Conservation (phyloP, 1,140 invertebrate genomes). For the Drosophila ogumai region DNA sequence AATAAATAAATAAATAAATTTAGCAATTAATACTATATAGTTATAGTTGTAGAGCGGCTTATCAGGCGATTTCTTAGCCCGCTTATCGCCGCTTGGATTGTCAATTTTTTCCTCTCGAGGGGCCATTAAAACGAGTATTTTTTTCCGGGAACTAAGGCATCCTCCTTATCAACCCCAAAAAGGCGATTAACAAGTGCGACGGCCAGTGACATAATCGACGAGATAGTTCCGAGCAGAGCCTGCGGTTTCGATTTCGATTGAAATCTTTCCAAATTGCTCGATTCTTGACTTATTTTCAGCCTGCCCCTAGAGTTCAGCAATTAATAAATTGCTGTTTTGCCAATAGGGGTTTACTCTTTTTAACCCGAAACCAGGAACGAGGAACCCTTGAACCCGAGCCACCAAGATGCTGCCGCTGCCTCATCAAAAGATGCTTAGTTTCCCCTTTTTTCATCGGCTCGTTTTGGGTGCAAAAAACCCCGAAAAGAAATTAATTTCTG, state of each 20-base stretch:
- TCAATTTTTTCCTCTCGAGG: conserved; percentile 23
- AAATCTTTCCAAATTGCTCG: conserved; percentile 35
- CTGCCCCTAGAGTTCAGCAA: conserved; percentile 30
- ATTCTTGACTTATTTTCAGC: conserved; percentile 51
- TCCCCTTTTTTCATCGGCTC: conserved; percentile 9
- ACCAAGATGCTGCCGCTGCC: conserved; percentile 25
- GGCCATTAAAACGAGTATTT: conserved; percentile 45
- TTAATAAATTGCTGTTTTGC: conserved; percentile 76
- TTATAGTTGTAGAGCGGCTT: conserved; percentile 27
- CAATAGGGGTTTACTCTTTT: conserved; percentile 57
- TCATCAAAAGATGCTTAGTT: conserved; percentile 57
- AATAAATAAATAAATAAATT: neutral
- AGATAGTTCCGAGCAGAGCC: conserved; percentile 46
- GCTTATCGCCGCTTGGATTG: conserved; percentile 41
- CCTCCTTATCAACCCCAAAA: conserved; percentile 25
- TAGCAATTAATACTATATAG: neutral
- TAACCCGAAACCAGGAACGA: conserved; percentile 25
- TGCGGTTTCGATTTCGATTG: conserved; percentile 21
- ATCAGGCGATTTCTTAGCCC: conserved; percentile 38
- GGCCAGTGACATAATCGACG: conserved; percentile 53
- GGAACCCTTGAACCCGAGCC: conserved; percentile 38
- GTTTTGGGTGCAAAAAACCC: conserved; percentile 61
- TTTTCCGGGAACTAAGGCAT: conserved; percentile 22
- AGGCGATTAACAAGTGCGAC: conserved; percentile 23
- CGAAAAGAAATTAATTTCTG: conserved; percentile 59